Evolutionary conservation across 2,113 vertebrate genomes (phyloP).

Genomic region (Anarhynchus alexandrinus): DNA sequence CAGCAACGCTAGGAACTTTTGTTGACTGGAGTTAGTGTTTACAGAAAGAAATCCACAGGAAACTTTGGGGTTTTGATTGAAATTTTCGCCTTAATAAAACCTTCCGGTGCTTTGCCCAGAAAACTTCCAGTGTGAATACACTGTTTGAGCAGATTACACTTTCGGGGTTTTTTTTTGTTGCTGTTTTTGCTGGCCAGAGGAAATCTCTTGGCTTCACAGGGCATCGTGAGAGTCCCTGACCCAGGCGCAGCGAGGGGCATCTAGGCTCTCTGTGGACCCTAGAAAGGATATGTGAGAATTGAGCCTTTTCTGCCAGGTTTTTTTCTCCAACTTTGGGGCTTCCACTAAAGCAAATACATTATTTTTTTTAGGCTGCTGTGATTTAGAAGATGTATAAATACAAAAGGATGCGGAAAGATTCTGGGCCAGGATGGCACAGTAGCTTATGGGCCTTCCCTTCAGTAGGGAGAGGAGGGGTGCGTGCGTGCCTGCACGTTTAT

Average conservation of each 20-base stretch:
- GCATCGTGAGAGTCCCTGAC: neutral
- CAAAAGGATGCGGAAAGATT: neutral
- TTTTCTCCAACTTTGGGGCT: neutral
- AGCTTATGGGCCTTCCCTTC: neutral
- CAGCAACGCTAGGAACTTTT: neutral
- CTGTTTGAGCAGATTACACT: neutral
- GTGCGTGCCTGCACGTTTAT: accelerated
- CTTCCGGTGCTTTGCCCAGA: neutral
- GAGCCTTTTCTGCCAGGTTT: neutral
- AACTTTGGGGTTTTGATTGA: neutral
- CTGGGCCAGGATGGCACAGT: neutral
- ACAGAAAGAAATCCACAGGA: conserved; percentile 25
- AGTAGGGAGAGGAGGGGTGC: neutral
- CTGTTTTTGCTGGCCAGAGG: neutral
- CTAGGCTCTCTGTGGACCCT: neutral
- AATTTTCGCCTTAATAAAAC: neutral
- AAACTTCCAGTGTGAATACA: neutral
- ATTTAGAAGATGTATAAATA: neutral
- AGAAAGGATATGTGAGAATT: neutral
- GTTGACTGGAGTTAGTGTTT: neutral
- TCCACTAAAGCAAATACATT: neutral
- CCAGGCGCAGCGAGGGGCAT: neutral
- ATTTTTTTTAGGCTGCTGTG: neutral
- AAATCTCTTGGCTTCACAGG: neutral
- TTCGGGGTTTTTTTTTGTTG: neutral